A percentile compares a stretch with the other conserved stretches of the same genome.
phyloP scores from a whole-genome alignment of 2,797 vertebrate genomes.

The Microchirus variegatus region DNA sequence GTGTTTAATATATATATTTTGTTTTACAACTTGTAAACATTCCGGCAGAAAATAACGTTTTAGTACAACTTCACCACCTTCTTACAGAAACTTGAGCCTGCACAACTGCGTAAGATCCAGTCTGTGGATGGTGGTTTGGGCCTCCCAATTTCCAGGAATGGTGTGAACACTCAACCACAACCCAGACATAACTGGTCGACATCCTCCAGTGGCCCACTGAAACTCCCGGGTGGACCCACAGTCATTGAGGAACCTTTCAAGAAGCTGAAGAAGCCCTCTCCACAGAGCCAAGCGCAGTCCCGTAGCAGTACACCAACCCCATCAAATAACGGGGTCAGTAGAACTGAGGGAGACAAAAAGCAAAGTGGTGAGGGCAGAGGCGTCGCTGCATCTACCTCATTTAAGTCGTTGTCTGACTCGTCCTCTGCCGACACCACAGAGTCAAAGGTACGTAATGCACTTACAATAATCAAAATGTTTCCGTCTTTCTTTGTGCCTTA shows the following conservation, averaged over 20 bases:
- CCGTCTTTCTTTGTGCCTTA: neutral
- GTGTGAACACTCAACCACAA: constrained; percentile 68
- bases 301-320: constrained; percentile 73
- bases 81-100: constrained; percentile 82
- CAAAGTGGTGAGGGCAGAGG: constrained; percentile 76
- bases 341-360: constrained; percentile 70
- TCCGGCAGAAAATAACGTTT: neutral
- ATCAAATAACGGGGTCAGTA: constrained; percentile 53
- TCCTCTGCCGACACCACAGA: constrained; percentile 82
- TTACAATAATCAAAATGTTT: neutral
- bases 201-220: constrained; percentile 66
- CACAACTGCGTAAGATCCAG: constrained; percentile 80
- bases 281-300: constrained; percentile 63
- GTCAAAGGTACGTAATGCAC: constrained; percentile 72
- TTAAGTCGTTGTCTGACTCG: constrained; percentile 81
- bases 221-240: constrained; percentile 56
- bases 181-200: constrained; percentile 73
- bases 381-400: constrained; percentile 82
- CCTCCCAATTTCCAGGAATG: constrained; percentile 82
- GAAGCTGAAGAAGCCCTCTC: constrained; percentile 84
- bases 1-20: neutral
- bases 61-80: neutral
- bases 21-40: neutral
- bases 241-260: constrained; percentile 79
- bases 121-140: constrained; percentile 86